Base-by-base conservation (phyloP, 2,888 invertebrate species). In the Pristionchus mayeri region DNA sequence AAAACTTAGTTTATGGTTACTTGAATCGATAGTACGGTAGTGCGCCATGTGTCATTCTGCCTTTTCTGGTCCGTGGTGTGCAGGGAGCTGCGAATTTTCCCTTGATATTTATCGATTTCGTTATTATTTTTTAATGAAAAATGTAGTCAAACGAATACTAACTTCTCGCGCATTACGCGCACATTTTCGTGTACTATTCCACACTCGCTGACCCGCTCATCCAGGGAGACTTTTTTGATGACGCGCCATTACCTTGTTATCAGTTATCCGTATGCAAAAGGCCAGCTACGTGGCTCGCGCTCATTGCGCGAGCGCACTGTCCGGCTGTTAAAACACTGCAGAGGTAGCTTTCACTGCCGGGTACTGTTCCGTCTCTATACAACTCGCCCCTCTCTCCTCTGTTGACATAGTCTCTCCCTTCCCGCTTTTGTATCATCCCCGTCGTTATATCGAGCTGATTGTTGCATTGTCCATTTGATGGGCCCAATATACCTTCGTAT, bases 301-400 rank as follows among this genome's bases (percentile, higher is more conserved):
- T n/a, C 40, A 4, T 24, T 40, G 6, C 34, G n/a, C 71, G 37
- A 67, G 21, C 60, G 40, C n/a, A 67, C 40, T 71, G 71, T 71
- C 71, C 71, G 71, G 71, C 71, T 71, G 71, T 71, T 71, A 71
- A 71, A 71, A 71, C 71, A 71, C 21, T 44, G 71, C 71, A 71
- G 44, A 71, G 63, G 71, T 71, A 71, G 71, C 71, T 71, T 44
- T 44, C 71, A 40, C 71, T 71, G 40, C 71, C 30, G 71, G 71
- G 40, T 71, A 71, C 71, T 71, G 71, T 71, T 71, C 71, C 71
- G 37, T 24, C 71, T 71, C 71, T 71, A 71, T 40, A 71, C 71
- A 71, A 71, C 71, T 71, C 71, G 18, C 21, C 18, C 21, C 67
- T 7, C 67, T 16, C 67, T 18, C 67, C 37, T 71, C 71, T 71